phyloP scores from a whole-genome alignment of 2,888 invertebrate species.

The Formica aserva region DNA sequence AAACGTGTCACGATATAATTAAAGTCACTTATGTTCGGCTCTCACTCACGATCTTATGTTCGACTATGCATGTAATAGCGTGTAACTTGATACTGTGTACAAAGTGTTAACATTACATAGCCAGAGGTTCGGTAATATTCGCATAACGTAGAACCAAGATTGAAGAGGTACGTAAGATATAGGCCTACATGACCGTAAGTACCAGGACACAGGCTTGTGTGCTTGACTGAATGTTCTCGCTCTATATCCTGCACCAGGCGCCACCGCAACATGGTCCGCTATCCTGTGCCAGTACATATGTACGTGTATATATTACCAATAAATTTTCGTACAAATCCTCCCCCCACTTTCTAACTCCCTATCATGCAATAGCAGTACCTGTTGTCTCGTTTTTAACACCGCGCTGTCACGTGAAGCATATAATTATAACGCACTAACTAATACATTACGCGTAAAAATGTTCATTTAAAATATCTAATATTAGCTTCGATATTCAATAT shows the following conservation, averaged over 20 bases:
- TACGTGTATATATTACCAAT: constrained; percentile 71
- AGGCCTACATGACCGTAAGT: constrained; percentile 76
- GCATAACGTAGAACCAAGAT: constrained; percentile 62
- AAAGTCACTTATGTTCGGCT: background rate
- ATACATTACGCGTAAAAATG: constrained; percentile 4
- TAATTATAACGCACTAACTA: constrained; percentile 33
- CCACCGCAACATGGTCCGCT: constrained; percentile 80
- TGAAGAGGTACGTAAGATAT: constrained; percentile 67
- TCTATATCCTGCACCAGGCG: constrained; percentile 77
- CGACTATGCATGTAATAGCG: background rate
- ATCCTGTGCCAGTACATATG: constrained; percentile 73
- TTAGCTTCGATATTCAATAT: background rate
- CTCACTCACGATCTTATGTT: background rate
- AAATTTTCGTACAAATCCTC: constrained; percentile 77
- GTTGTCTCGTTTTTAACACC: constrained; percentile 42
- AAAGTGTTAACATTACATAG: constrained; percentile 64
- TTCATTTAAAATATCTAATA: constrained; percentile 4
- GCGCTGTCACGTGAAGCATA: background rate
- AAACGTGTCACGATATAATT: background rate
- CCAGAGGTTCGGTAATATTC: constrained; percentile 65
- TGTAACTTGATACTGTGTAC: constrained; percentile 12
- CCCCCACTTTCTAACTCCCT: constrained; percentile 60
- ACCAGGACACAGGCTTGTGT: constrained; percentile 67
- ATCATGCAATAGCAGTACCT: constrained; percentile 47
- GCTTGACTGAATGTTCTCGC: constrained; percentile 68